These are phyloP conservation scores for Moxostoma hubbsi DNA, from an alignment of 2,797 vertebrate genomes.

Conservation along the genomic window DNA sequence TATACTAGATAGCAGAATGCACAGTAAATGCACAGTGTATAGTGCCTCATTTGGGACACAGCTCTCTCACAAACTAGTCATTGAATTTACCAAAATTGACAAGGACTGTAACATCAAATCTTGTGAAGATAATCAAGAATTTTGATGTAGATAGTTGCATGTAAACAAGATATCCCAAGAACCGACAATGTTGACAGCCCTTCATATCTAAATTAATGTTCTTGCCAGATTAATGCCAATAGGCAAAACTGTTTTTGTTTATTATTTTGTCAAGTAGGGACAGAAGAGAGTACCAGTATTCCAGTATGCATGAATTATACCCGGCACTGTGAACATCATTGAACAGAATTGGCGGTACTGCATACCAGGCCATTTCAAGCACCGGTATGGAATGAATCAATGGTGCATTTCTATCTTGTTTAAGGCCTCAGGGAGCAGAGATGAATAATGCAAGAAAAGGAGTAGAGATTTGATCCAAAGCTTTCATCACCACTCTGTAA, in stretches of 20 bases:
- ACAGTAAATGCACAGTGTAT: no score
- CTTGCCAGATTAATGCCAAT: not conserved
- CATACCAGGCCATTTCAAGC: not conserved
- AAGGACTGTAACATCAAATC: no score
- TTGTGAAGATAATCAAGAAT: no score
- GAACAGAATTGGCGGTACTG: not conserved
- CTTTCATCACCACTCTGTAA: conserved; percentile 67
- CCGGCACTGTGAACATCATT: not conserved
- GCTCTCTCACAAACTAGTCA: no score
- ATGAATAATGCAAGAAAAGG: conserved; percentile 67
- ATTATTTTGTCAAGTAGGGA: not conserved
- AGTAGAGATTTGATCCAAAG: conserved; percentile 72
- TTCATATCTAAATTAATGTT: no score
- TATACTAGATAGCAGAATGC: no score
- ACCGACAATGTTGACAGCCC: no score
- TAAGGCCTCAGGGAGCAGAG: conserved; percentile 43
- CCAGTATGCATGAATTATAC: conserved; percentile 16
- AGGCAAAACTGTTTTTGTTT: not conserved
- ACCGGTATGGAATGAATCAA: not conserved
- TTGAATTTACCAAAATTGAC: no score
- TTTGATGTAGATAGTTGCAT: no score
- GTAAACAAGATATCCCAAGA: no score
- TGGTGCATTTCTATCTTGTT: conserved; percentile 5
- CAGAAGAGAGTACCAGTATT: not conserved
- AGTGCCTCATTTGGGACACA: no score